Evolutionary conservation across 2,888 invertebrate genomes (phyloP).

Genomic region (Lacanobia oleracea): DNA sequence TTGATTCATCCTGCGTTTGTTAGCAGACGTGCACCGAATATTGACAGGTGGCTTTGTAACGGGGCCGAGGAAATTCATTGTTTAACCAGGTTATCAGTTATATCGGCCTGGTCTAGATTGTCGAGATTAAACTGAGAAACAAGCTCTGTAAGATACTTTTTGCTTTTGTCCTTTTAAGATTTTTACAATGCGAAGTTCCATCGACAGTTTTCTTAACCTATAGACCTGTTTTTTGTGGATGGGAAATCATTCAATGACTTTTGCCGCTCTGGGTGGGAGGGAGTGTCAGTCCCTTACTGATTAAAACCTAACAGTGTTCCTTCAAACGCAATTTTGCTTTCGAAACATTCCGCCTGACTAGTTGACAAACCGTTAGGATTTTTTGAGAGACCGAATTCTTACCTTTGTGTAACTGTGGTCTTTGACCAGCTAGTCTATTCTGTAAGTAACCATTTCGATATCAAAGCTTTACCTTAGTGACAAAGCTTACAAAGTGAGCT

Average conservation of each 20-base stretch:
- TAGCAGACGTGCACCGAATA: slow-evolving; percentile 53
- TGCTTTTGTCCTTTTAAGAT: not conserved
- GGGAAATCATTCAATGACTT: no score
- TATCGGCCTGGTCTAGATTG: slow-evolving; percentile 46
- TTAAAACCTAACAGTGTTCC: no score
- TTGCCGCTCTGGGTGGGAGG: no score
- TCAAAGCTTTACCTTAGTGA: no score
- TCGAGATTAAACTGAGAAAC: slow-evolving; percentile 20
- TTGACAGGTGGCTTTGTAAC: slow-evolving; percentile 59
- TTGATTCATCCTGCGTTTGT: slow-evolving; percentile 55
- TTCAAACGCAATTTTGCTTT: no score
- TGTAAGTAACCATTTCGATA: no score
- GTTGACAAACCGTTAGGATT: not conserved
- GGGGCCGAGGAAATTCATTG: slow-evolving; percentile 49
- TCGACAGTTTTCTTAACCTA: not conserved
- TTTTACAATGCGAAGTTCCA: not conserved
- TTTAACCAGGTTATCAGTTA: slow-evolving; percentile 53
- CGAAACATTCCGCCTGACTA: not conserved
- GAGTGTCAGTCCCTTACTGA: no score
- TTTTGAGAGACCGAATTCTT: not conserved
- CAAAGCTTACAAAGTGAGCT: no score
- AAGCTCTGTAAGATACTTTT: not conserved
- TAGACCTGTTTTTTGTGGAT: not conserved
- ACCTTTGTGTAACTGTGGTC: not conserved
- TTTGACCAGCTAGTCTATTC: no score